A percentile compares a stretch with the other conserved stretches of the same genome.
Conservation (phyloP, 1,140 invertebrate genomes). For the Metopolophium dirhodum region DNA sequence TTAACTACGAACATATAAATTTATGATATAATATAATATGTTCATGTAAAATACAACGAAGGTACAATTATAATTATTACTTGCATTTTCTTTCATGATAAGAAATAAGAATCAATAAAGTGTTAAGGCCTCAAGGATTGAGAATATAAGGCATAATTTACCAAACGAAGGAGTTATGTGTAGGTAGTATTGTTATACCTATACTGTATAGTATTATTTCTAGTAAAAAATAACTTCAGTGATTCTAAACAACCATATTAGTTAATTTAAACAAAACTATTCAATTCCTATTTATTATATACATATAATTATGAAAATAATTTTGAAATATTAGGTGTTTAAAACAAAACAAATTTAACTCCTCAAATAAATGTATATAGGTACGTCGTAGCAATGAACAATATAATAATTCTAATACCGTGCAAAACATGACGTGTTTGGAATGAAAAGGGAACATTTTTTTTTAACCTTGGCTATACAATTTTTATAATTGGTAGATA, state of each 20-base stretch:
- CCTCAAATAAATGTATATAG: no score
- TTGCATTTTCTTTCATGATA: no score
- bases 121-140: background rate
- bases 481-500: background rate
- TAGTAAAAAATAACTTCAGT: background rate
- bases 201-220: no score
- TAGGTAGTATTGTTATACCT: no score
- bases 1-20: background rate
- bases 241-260: background rate
- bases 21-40: background rate
- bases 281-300: no score
- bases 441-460: background rate
- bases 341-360: no score
- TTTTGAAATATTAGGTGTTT: no score
- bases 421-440: background rate
- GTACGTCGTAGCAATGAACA: no score
- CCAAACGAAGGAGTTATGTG: background rate
- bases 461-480: no score
- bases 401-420: background rate
- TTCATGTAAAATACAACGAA: background rate
- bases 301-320: no score
- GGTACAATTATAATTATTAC: background rate
- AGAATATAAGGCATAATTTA: background rate
- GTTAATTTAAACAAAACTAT: no score
- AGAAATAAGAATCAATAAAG: no score